A percentile compares a stretch with the other conserved stretches of the same genome.
Conservation (phyloP, 2,888 invertebrate genomes). For the Auanema freiburgensis region DNA sequence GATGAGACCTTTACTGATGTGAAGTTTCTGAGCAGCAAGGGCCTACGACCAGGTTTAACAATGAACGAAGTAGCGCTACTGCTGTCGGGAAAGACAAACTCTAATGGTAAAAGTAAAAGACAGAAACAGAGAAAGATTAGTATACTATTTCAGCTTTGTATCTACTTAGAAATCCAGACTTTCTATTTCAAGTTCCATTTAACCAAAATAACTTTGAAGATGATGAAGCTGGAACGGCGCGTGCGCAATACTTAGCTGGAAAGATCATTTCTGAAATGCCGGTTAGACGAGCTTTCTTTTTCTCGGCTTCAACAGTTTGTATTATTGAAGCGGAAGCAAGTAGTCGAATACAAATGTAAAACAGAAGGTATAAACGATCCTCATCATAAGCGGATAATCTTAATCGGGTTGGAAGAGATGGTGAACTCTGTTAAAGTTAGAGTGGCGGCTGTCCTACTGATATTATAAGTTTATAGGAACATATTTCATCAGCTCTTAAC, state of each 20-base stretch:
- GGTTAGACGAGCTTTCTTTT: conserved; percentile 5
- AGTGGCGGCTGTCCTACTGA: no score
- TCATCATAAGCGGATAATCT: conserved; percentile 34
- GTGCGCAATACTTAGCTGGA: conserved; percentile 30
- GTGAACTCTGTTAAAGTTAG: background rate
- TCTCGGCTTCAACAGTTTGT: background rate
- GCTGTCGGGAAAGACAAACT: conserved; percentile 20
- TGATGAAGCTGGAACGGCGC: conserved; percentile 24
- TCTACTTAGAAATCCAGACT: conserved; percentile 31
- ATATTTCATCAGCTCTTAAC: no score
- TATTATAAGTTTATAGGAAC: no score
- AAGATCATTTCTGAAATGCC: conserved; percentile 23
- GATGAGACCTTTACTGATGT: conserved; percentile 34
- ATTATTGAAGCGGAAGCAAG: conserved; percentile 14
- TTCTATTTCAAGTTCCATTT: conserved; percentile 38
- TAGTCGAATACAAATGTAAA: conserved; percentile 24
- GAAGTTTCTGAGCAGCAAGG: conserved; percentile 25
- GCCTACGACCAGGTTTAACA: conserved; percentile 21
- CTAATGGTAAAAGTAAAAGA: background rate
- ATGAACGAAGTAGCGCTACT: conserved; percentile 16
- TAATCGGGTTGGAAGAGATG: conserved; percentile 14
- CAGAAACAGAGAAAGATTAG: conserved; percentile 1
- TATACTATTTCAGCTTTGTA: conserved; percentile 12
- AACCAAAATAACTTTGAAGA: conserved; percentile 40
- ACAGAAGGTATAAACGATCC: conserved; percentile 42